A percentile compares a stretch with the other conserved stretches of the same genome.
Evolutionary conservation across 1,140 invertebrate genomes (phyloP).

Genomic region (Lepidurus couesii): DNA sequence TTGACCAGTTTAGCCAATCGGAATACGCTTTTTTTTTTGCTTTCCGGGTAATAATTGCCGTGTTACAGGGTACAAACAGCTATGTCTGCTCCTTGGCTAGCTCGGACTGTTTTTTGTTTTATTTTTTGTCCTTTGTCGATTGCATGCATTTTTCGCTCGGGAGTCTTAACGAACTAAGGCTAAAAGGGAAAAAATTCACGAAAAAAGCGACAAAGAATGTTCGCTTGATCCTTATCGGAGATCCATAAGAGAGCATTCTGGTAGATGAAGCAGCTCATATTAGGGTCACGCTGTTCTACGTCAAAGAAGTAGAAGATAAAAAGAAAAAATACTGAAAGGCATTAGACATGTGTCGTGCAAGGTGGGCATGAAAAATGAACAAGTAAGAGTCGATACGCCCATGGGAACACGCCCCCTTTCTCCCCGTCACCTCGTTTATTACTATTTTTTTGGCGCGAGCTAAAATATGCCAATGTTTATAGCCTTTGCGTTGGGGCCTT

Average conservation of each 20-base stretch:
- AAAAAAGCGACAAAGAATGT: not conserved
- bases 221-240: not conserved
- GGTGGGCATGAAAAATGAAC: conserved; percentile 2
- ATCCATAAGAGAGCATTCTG: not conserved
- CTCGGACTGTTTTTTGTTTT: too few relatives aligned
- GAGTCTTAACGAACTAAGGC: too few relatives aligned
- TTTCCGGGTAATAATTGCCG: not conserved
- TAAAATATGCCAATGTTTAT: not conserved
- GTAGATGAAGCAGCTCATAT: not conserved
- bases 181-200: not conserved
- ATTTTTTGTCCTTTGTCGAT: too few relatives aligned
- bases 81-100: not conserved
- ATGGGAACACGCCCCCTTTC: conserved; percentile 7
- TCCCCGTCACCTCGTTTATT: not conserved
- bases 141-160: too few relatives aligned
- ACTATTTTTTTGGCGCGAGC: not conserved
- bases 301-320: not conserved
- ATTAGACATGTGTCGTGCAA: conserved; percentile 11
- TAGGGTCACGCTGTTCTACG: not conserved
- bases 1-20: not conserved
- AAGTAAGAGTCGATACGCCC: not conserved
- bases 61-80: not conserved
- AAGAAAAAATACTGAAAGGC: not conserved
- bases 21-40: not conserved
- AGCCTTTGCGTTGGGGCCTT: not conserved